Base-by-base conservation (phyloP, 2,888 invertebrate species). In the Scaeva pyrastri region DNA sequence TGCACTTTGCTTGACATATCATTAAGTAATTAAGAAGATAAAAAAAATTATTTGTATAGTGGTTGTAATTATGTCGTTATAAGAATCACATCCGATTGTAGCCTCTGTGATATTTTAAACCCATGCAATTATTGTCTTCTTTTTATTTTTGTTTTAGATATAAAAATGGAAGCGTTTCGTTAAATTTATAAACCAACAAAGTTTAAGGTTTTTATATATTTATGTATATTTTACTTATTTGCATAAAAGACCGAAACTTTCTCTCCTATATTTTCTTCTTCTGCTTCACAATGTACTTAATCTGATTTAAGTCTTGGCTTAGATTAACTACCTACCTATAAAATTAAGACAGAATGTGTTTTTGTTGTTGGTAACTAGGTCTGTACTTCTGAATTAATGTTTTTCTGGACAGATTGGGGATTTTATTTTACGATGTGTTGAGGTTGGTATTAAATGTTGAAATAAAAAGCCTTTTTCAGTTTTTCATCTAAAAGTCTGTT, bases 1-100 rank as follows among this genome's bases (percentile, higher is more conserved):
- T 68, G 80, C 80, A 85, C 85, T 85, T 80, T 80, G 75, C 72
- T 31, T 80, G 85, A 76, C 85, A 80, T 85, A 68, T 76, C 80
- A 75, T 85, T 80, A 85, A 85, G 85, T 76, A 85, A 85, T 85
- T 85, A 85, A 76, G 72, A 66, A 26, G 79, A 72, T 79, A 72
- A 60, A 72, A 76, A 64, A 76, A 21, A 52, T 26, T 48, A 50
- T 58, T 62, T 62, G 73, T 73, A n/a, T n/a, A 71, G 75, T 56
- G 43, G 81, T 68, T 64, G n/a, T n/a, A n/a, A 66, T 64, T 75
- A 52, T 55, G 66, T 75, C 64, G 74, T 75, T 75, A 64, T 56
- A 31, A 31, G 8, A 19, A 10, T n/a, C n/a, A n/a, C 39, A 19
- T 39, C 21, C 19, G 14, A 19, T 50, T 50, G 21, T 39, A 39